Conservation (phyloP, 2,113 vertebrate genomes). For the Aegotheles bennettii region DNA sequence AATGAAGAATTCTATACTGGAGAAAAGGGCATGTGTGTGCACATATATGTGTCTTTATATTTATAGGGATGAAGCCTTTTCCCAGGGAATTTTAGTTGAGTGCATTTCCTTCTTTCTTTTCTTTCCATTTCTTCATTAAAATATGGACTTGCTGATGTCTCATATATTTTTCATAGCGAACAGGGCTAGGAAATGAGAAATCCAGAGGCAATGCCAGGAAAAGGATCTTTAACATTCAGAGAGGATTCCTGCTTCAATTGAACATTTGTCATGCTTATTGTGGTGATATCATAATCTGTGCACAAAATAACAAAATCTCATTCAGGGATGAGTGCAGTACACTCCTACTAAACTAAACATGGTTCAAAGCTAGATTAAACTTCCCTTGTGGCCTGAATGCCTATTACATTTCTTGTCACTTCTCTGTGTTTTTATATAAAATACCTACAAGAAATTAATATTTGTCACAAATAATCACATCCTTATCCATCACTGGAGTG, state of each 20-base stretch:
- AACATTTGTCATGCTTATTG: conserved; percentile 2
- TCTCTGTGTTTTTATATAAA: not conserved
- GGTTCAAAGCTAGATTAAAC: not conserved
- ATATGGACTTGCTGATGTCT: not conserved
- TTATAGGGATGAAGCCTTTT: not conserved
- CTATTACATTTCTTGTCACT: not conserved
- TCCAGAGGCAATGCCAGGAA: not conserved
- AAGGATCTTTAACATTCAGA: not conserved
- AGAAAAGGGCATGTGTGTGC: not conserved
- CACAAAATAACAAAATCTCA: not conserved
- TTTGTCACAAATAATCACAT: conserved; percentile 1
- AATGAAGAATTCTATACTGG: not conserved
- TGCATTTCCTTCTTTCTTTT: not conserved
- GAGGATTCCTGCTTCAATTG: not conserved
- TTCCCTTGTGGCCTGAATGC: not conserved
- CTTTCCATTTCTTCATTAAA: not conserved
- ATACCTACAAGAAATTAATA: not conserved
- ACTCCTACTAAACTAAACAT: not conserved
- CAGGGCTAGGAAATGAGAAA: not conserved
- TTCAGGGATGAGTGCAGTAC: not conserved
- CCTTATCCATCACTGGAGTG: not conserved
- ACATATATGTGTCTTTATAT: fast-evolving
- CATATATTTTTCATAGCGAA: not conserved
- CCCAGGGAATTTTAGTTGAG: not conserved
- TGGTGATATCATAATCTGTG: not conserved